Base-by-base conservation (phyloP, 2,113 vertebrate genomes). In the Labeo catla region DNA sequence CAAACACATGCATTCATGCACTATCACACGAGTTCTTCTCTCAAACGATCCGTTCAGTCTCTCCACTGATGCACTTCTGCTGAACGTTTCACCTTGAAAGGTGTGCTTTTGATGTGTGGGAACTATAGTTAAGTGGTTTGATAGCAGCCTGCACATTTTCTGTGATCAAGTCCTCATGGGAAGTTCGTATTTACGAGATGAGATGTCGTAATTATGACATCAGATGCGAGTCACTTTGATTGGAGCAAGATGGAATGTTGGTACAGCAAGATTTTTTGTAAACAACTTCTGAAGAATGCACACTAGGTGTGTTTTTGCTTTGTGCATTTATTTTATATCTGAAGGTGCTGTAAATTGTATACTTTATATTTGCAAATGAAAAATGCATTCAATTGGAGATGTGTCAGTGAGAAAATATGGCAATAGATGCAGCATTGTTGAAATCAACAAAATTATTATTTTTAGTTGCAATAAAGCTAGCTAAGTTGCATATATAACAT, bases 51-150 rank as follows among this genome's bases (percentile, higher is more conserved):
- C 19, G 2, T n/a, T 59, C n/a, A 21, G 16, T 45, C 19, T 72
- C 39, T 28, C n/a, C 70, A 6, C 70, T 5, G n/a, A 54, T 10
- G 28, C 28, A 36, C 28, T 36, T 54, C 5, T 77, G 68, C 76
- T 77, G 47, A 77, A 54, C 8, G 76, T 77, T 77, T 52, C 36
- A 77, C 76, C 76, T 77, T 34, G 49, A 36, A 72, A 52, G 76
- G 43, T 54, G 47, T 36, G 49, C 50, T 54, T 54, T 77, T 54
- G 74, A 52, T 49, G n/a, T 49, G 21, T 50, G n/a, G 72, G 72
- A 76, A 76, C 45, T 49, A 21, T 7, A 49, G 21, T 28, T 15
- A 43, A 72, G 36, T 10, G 16, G 39, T 72, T 72, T 43, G 9
- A 11, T 49, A 74, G 36, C 36, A 45, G 45, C 49, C 2, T 47